Evolutionary conservation across 2,113 vertebrate genomes (phyloP).

Genomic region (Alectura lathami): DNA sequence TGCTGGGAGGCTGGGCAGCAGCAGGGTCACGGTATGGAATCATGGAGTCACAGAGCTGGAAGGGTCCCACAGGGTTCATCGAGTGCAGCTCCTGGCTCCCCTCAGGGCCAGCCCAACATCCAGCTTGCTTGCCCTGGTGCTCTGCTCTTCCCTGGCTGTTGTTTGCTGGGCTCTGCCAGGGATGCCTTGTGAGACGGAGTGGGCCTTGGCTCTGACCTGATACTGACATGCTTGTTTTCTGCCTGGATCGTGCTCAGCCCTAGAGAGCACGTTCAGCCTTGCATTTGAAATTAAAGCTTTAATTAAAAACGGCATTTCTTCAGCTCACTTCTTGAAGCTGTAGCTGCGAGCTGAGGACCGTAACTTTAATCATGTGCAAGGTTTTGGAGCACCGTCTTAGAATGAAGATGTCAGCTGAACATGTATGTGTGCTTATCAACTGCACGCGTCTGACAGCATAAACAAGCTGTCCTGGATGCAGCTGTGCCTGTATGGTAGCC

Average conservation of each 20-base stretch:
- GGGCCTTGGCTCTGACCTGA: not conserved
- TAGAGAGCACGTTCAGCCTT: not conserved
- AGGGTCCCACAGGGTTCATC: no score
- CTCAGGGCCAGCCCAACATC: no score
- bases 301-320: not conserved
- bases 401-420: not conserved
- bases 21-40: not conserved
- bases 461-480: not conserved
- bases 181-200: fast-evolving
- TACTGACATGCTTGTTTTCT: fast-evolving
- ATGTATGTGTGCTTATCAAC: not conserved
- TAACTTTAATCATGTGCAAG: not conserved
- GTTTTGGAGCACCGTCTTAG: not conserved
- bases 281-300: not conserved
- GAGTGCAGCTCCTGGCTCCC: no score
- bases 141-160: not conserved
- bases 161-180: not conserved
- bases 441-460: not conserved
- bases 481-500: not conserved
- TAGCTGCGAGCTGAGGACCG: not conserved
- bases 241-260: not conserved
- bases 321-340: not conserved
- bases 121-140: not conserved
- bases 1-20: not conserved
- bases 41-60: no score